Evolutionary conservation across 2,797 vertebrate species (phyloP).

Genomic region (Spinus pinus): DNA sequence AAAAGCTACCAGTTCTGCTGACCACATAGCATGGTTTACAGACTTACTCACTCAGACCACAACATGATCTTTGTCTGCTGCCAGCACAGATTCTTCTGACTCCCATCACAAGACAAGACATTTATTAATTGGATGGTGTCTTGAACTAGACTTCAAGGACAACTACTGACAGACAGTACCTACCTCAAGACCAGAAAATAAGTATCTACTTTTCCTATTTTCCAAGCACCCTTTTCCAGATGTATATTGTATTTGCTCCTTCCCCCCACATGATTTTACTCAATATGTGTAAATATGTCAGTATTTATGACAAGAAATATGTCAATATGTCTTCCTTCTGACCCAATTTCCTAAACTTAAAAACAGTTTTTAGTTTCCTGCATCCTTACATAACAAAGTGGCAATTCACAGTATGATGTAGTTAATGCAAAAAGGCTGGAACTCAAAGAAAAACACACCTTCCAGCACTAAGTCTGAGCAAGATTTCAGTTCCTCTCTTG

Average conservation of each 20-base stretch:
- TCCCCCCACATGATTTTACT: background rate
- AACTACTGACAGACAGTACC: background rate
- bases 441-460: background rate
- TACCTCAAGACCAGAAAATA: background rate
- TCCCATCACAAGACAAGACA: background rate
- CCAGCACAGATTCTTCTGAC: background rate
- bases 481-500: background rate
- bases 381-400: background rate
- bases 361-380: background rate
- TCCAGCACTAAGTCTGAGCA: background rate
- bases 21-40: background rate
- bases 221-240: background rate
- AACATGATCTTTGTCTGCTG: background rate
- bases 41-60: background rate
- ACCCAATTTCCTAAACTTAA: background rate
- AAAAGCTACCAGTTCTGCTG: background rate
- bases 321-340: background rate
- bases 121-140: background rate
- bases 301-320: too few relatives aligned
- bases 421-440: background rate
- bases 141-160: background rate
- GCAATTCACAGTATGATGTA: background rate
- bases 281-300: too few relatives aligned
- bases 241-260: background rate
- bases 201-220: background rate